These are phyloP conservation scores for Parnassius apollo DNA, from an alignment of 2,888 invertebrate species.

Conservation along the genomic window DNA sequence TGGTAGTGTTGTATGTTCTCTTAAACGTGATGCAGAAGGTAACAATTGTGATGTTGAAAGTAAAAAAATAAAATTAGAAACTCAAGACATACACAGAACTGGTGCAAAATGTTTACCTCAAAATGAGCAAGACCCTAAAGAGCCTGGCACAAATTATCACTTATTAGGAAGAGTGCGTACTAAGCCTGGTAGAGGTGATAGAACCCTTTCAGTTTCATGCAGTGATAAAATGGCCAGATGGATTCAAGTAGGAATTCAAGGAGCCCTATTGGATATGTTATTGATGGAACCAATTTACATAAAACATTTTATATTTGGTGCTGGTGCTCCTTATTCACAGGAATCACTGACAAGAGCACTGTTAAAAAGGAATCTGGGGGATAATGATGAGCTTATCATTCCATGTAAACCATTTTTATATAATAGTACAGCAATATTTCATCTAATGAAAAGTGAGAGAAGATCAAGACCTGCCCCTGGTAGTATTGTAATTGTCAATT, in stretches of 20 bases:
- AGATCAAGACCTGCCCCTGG: slow-evolving; percentile 52
- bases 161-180: slow-evolving; percentile 87
- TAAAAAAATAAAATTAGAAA: slow-evolving; percentile 41
- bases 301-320: slow-evolving; percentile 85
- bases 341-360: slow-evolving; percentile 81
- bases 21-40: slow-evolving; percentile 45
- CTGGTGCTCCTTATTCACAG: slow-evolving; percentile 82
- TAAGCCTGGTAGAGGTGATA: slow-evolving; percentile 95
- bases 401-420: slow-evolving; percentile 47
- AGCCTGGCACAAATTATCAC: slow-evolving; percentile 83
- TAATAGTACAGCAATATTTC: slow-evolving; percentile 49
- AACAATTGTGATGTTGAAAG: slow-evolving; percentile 37
- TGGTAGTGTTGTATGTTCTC: slow-evolving; percentile 50
- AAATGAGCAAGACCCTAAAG: slow-evolving; percentile 79
- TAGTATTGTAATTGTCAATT: slow-evolving; percentile 54
- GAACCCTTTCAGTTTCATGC: slow-evolving; percentile 94
- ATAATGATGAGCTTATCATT: slow-evolving; percentile 27
- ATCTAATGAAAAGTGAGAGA: slow-evolving; percentile 40
- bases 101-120: slow-evolving; percentile 92
- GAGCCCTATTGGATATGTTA: slow-evolving; percentile 87
- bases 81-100: slow-evolving; percentile 84
- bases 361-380: slow-evolving; percentile 49
- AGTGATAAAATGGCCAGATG: slow-evolving; percentile 96
- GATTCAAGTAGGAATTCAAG: slow-evolving; percentile 92
- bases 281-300: slow-evolving; percentile 86